Conservation (phyloP, 1,140 invertebrate genomes). For the Pogonomyrmex barbatus region DNA sequence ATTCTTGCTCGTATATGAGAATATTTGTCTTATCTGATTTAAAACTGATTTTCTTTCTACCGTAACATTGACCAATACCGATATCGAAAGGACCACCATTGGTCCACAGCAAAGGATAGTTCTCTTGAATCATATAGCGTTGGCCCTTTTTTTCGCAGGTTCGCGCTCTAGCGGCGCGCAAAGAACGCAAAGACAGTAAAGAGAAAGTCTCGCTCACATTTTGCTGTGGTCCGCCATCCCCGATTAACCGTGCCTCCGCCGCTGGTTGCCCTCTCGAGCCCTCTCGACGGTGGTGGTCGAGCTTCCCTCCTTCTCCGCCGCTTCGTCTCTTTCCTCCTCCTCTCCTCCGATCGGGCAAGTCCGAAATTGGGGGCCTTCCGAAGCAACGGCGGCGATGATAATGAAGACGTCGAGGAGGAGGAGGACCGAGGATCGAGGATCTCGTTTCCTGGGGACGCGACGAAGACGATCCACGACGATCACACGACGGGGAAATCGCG, state of each 20-base stretch:
- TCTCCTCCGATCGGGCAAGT: neutral
- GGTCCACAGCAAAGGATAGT: neutral
- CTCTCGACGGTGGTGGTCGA: conserved; percentile 22
- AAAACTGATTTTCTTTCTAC: too few species aligned
- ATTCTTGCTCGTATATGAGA: too few species aligned
- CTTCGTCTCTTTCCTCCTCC: neutral
- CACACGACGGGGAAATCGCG: conserved; percentile 47
- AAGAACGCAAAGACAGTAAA: neutral
- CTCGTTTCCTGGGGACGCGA: neutral
- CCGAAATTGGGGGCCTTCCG: neutral
- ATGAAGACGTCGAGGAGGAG: neutral
- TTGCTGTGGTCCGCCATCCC: conserved; percentile 71
- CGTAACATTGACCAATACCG: neutral
- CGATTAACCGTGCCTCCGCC: conserved; percentile 34
- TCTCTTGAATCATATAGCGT: too few species aligned
- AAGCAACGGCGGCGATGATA: neutral
- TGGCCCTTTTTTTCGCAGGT: too few species aligned
- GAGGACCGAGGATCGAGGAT: neutral
- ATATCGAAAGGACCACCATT: conserved; percentile 1
- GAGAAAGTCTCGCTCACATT: conserved; percentile 65
- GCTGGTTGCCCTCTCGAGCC: conserved; percentile 55
- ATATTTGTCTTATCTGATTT: too few species aligned
- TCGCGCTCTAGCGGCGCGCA: neutral
- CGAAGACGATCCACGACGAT: conserved; percentile 63
- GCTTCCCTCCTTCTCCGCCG: neutral